These are phyloP conservation scores for Nycticorax nycticorax DNA, from an alignment of 2,113 vertebrate species.

Conservation along the genomic window DNA sequence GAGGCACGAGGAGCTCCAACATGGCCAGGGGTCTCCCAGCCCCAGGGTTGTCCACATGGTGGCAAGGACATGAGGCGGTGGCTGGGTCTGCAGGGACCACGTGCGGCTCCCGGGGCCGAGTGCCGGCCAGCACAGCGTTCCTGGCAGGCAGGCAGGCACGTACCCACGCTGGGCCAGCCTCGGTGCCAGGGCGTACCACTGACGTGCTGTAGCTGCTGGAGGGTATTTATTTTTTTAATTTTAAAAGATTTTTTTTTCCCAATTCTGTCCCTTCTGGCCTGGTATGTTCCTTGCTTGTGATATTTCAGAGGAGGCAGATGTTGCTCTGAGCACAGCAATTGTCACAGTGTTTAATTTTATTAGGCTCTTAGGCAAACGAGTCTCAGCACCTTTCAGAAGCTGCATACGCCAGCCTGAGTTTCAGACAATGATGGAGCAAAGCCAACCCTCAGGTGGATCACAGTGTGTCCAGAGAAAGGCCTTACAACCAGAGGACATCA, in stretches of 20 bases:
- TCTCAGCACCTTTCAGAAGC: neutral
- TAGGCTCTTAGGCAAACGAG: neutral
- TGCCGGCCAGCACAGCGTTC: neutral
- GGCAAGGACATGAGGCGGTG: neutral
- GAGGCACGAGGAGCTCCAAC: neutral
- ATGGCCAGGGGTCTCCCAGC: neutral
- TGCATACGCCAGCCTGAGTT: neutral
- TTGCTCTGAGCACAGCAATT: neutral
- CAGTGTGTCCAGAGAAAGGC: neutral
- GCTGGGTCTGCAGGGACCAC: rapidly evolving
- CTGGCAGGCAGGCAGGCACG: rapidly evolving
- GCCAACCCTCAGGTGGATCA: neutral
- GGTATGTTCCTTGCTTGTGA: neutral
- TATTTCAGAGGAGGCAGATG: conserved; percentile 28
- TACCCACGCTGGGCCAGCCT: rapidly evolving
- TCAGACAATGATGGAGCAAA: neutral
- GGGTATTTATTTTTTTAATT: neutral
- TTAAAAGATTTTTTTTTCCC: neutral
- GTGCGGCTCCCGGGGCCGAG: neutral
- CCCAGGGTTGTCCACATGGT: rapidly evolving
- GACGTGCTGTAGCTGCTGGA: neutral
- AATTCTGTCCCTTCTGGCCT: neutral
- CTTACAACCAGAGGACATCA: neutral
- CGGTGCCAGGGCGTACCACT: rapidly evolving
- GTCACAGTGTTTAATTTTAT: neutral